Conservation (phyloP, 1,140 invertebrate genomes). For the Ectropis grisescens region DNA sequence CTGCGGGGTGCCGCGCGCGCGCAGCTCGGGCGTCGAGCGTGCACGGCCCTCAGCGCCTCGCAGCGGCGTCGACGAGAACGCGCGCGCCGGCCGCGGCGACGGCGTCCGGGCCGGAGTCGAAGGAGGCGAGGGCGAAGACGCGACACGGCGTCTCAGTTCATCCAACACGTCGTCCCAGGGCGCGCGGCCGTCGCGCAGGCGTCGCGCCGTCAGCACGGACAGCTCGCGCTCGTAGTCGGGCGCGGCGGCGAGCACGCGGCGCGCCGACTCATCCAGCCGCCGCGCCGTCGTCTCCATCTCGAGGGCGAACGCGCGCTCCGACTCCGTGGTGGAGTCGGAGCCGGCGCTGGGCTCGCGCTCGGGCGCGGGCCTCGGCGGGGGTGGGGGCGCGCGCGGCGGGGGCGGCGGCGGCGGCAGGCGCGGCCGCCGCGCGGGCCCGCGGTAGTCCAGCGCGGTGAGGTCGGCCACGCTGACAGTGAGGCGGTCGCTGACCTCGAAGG, state of each 20-base stretch:
- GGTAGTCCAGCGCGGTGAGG: slow-evolving; percentile 61
- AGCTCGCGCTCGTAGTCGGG: slow-evolving; percentile 68
- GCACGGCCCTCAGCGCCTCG: slow-evolving; percentile 64
- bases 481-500: slow-evolving; percentile 56
- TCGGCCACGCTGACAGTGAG: slow-evolving; percentile 64
- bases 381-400: slow-evolving; percentile 18
- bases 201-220: slow-evolving; percentile 64
- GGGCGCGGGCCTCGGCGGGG: slow-evolving; percentile 32
- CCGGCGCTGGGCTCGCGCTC: slow-evolving; percentile 49
- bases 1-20: slow-evolving; percentile 52
- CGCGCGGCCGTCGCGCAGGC: slow-evolving; percentile 53
- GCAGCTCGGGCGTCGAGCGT: slow-evolving; percentile 76
- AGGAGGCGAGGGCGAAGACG: slow-evolving; percentile 34
- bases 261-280: slow-evolving; percentile 48
- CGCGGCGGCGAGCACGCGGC: slow-evolving; percentile 42
- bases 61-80: slow-evolving; percentile 49
- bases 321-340: slow-evolving; percentile 65
- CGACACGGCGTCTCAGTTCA: slow-evolving; percentile 49
- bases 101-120: slow-evolving; percentile 49
- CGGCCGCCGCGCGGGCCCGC: slow-evolving; percentile 38
- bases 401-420: slow-evolving; percentile 39
- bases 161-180: slow-evolving; percentile 64
- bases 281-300: slow-evolving; percentile 64
- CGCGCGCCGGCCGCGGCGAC: slow-evolving; percentile 40
- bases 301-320: slow-evolving; percentile 49